Conservation (phyloP, 1,140 invertebrate species). For the Drosophila nigrodunni region DNA sequence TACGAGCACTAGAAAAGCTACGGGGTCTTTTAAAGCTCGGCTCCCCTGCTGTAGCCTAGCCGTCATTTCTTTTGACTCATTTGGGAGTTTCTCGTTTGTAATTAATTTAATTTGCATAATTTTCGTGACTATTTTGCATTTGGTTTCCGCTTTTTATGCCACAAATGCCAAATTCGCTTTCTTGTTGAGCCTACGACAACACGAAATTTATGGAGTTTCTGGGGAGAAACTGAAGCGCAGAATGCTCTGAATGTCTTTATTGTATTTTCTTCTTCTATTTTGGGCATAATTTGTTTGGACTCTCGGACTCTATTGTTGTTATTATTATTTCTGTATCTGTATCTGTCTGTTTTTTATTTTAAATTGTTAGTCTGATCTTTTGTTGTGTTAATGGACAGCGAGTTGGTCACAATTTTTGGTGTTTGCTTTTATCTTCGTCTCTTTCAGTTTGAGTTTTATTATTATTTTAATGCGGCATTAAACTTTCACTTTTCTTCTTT, state of each 20-base stretch:
- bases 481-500: conserved; percentile 80
- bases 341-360: conserved; percentile 21
- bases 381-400: conserved; percentile 71
- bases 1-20: too few species aligned
- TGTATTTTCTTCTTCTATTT: neutral
- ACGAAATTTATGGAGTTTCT: conserved; percentile 61
- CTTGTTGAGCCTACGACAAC: conserved; percentile 75
- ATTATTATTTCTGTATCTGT: conserved; percentile 36
- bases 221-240: conserved; percentile 45
- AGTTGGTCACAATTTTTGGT: conserved; percentile 69
- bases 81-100: conserved; percentile 75
- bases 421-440: conserved; percentile 45
- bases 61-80: conserved; percentile 7
- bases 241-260: conserved; percentile 5
- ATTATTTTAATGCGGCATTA: conserved; percentile 70
- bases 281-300: conserved; percentile 37
- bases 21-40: too few species aligned
- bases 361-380: conserved; percentile 49
- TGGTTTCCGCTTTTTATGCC: conserved; percentile 33
- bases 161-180: conserved; percentile 53
- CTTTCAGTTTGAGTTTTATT: conserved; percentile 33
- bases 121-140: conserved; percentile 63
- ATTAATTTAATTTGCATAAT: conserved; percentile 84
- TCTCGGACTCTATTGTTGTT: conserved; percentile 48
- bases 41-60: too few species aligned